phyloP scores from a whole-genome alignment of 2,888 invertebrate species.

The Morpho achilles region DNA sequence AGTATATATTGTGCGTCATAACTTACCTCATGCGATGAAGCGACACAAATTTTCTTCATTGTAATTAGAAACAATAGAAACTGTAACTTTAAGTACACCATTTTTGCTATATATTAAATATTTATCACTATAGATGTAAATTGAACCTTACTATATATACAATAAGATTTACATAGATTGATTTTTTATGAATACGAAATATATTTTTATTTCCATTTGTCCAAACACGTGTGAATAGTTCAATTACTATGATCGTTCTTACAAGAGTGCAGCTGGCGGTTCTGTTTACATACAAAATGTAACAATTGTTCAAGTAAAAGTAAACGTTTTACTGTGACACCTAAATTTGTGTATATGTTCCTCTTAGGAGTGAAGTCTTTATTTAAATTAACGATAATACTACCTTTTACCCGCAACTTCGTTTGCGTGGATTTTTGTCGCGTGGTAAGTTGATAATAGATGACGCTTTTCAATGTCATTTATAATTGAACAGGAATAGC shows the following conservation, averaged over 20 bases:
- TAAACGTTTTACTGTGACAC: conserved; percentile 1
- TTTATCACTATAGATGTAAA: too few species aligned
- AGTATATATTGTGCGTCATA: background rate
- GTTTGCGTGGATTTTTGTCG: too few species aligned
- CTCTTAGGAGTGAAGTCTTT: too few species aligned
- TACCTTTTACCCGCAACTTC: too few species aligned
- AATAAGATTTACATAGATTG: too few species aligned
- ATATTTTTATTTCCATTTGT: conserved; percentile 14
- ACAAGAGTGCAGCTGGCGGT: conserved; percentile 4
- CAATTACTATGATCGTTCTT: conserved; percentile 16
- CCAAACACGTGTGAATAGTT: conserved; percentile 24
- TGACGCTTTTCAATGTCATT: too few species aligned
- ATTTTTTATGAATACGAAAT: too few species aligned
- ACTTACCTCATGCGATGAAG: conserved; percentile 34
- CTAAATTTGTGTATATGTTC: background rate
- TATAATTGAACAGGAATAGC: too few species aligned
- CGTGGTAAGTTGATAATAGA: too few species aligned
- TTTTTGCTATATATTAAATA: conserved; percentile 11
- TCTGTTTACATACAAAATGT: conserved; percentile 10
- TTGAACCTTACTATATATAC: too few species aligned
- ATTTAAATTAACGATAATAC: too few species aligned
- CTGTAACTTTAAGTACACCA: conserved; percentile 29
- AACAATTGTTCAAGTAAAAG: conserved; percentile 8
- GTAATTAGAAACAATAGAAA: conserved; percentile 32
- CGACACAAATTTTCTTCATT: conserved; percentile 7